phyloP scores from a whole-genome alignment of 2,113 vertebrate genomes.

The Chionomys nivalis region DNA sequence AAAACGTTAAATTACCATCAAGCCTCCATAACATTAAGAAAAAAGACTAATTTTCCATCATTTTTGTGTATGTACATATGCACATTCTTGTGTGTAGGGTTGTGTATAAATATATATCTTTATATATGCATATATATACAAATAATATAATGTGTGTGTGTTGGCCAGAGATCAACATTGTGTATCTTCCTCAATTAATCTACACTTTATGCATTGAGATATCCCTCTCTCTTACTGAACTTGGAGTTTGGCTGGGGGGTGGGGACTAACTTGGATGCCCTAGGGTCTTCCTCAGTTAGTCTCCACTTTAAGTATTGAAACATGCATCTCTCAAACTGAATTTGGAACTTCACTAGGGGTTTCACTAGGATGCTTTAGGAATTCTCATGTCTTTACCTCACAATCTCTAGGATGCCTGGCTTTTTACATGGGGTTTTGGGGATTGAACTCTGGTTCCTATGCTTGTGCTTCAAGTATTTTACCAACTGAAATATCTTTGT shows the following conservation, averaged over 20 bases:
- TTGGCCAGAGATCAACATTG: background rate
- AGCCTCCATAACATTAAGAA: background rate
- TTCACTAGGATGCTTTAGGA: background rate
- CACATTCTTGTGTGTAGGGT: background rate
- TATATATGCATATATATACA: too few species aligned
- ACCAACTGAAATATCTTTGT: background rate
- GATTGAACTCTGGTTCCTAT: background rate
- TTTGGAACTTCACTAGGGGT: too few species aligned
- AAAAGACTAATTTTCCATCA: background rate
- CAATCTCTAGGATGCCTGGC: background rate
- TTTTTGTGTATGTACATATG: background rate
- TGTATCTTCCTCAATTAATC: background rate
- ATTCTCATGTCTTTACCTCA: background rate
- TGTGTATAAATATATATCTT: too few species aligned
- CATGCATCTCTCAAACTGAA: too few species aligned
- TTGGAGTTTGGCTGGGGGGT: too few species aligned
- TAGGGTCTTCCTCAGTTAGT: too few species aligned
- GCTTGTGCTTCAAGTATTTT: background rate
- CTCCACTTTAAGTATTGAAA: too few species aligned
- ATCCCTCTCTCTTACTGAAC: too few species aligned
- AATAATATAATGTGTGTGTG: background rate
- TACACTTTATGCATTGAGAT: too few species aligned
- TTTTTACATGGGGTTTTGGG: background rate
- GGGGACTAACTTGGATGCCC: background rate
- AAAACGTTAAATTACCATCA: slow-evolving; percentile 43